Conservation (phyloP, 2,888 invertebrate genomes). For the Callyntrura sp. region DNA sequence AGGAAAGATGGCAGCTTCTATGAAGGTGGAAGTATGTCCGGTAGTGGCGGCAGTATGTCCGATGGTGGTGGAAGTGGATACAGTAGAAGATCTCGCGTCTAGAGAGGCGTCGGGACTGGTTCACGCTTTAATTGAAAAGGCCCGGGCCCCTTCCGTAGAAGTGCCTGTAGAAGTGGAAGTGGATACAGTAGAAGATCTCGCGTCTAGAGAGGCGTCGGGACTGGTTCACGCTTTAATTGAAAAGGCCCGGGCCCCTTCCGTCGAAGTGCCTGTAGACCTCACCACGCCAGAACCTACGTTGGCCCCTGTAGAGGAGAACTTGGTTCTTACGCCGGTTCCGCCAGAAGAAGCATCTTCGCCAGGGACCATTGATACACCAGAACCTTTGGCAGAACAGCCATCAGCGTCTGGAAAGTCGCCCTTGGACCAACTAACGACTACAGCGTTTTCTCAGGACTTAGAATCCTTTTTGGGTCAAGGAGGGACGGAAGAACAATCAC, state of each 20-base stretch:
- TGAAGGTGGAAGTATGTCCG: not conserved
- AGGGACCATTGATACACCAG: not conserved
- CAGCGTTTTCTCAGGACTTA: too few species aligned
- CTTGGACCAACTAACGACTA: too few species aligned
- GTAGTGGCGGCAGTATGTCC: conserved; percentile 12
- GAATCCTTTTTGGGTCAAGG: too few species aligned
- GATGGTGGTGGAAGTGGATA: too few species aligned
- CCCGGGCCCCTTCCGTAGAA: conserved; percentile 38
- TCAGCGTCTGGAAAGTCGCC: too few species aligned
- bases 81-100: too few species aligned
- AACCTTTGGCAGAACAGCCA: not conserved
- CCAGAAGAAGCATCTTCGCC: not conserved
- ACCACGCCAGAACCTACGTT: conserved; percentile 64
- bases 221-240: too few species aligned
- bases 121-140: too few species aligned
- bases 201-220: too few species aligned
- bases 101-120: too few species aligned
- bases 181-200: too few species aligned
- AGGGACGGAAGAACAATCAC: too few species aligned
- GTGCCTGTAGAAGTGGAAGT: conserved; percentile 60
- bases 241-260: conserved; percentile 24
- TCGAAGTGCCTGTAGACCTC: conserved; percentile 54
- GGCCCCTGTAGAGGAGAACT: conserved; percentile 1
- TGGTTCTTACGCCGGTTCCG: not conserved
- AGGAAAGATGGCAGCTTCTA: not conserved